These are phyloP conservation scores for Megalonaias nervosa DNA, from an alignment of 1,140 invertebrate species.

Conservation along the genomic window DNA sequence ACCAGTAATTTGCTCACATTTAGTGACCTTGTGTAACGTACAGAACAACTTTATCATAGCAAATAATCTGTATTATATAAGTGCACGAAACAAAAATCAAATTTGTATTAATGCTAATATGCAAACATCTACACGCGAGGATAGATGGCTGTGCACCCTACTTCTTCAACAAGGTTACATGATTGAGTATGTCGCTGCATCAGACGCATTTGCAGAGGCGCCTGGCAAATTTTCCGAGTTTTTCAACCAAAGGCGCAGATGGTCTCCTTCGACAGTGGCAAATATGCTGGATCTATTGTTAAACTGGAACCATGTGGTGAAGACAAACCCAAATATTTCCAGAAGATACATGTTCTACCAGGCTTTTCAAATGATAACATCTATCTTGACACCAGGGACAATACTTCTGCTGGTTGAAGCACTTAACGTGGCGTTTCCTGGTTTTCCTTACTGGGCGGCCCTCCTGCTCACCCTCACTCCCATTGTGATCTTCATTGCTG, in stretches of 20 bases:
- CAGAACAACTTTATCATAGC: no score
- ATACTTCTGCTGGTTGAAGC: constrained; percentile 79
- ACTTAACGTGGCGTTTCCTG: constrained; percentile 72
- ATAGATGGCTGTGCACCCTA: constrained; percentile 79
- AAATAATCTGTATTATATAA: no score
- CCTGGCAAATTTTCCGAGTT: constrained; percentile 78
- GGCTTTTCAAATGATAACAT: constrained; percentile 72
- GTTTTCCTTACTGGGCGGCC: constrained; percentile 71
- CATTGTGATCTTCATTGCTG: constrained; percentile 72
- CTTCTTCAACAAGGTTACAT: constrained; percentile 77
- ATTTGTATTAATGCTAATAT: no score
- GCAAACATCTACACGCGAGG: constrained; percentile 71
- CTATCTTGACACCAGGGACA: constrained; percentile 77
- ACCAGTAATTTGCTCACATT: no score
- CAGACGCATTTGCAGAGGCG: constrained; percentile 78
- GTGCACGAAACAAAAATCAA: no score
- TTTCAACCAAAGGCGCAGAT: constrained; percentile 78
- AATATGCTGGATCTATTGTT: constrained; percentile 78
- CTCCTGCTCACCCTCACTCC: constrained; percentile 74
- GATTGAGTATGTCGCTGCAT: constrained; percentile 79
- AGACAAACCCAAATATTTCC: constrained; percentile 55
- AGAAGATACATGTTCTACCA: constrained; percentile 61
- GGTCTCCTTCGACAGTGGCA: constrained; percentile 79
- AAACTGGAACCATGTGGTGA: constrained; percentile 65
- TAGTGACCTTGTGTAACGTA: no score